Conservation (phyloP, 1,140 invertebrate species). For the Mizuhopecten yessoensis region DNA sequence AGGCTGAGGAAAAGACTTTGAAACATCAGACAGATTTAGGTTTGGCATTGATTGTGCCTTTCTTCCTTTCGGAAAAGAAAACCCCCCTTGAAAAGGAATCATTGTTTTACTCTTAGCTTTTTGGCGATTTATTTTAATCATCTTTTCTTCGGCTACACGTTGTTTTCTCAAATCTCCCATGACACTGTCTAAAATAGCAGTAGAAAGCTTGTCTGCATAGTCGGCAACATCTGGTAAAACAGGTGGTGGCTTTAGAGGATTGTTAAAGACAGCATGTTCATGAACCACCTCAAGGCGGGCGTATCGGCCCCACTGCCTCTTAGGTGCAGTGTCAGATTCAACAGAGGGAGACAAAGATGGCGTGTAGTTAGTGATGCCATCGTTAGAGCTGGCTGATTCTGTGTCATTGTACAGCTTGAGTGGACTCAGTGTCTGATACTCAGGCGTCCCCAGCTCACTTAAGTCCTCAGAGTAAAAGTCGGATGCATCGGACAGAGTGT, state of each 20-base stretch:
- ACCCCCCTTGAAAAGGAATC: not conserved
- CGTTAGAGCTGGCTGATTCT: not conserved
- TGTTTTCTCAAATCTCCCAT: slow-evolving; percentile 41
- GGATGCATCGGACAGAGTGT: slow-evolving; percentile 48
- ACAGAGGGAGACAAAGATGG: not conserved
- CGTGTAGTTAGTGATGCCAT: slow-evolving; percentile 13
- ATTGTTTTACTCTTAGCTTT: not conserved
- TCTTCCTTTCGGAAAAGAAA: slow-evolving; percentile 6
- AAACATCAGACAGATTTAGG: not conserved
- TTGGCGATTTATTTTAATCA: not conserved
- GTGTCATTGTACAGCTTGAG: not conserved
- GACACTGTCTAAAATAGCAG: slow-evolving; percentile 21
- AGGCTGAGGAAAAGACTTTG: not conserved
- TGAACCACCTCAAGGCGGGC: slow-evolving; percentile 2
- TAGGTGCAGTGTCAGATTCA: not conserved
- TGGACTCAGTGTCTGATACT: slow-evolving; percentile 24
- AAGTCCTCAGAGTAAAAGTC: slow-evolving; percentile 42
- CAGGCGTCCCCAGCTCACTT: not conserved
- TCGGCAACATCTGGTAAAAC: not conserved
- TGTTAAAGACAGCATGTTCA: not conserved
- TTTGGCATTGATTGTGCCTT: slow-evolving; percentile 34
- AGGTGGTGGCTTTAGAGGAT: not conserved
- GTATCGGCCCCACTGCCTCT: not conserved
- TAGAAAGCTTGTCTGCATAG: slow-evolving; percentile 13
- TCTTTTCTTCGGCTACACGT: not conserved